Conservation (phyloP, 2,888 invertebrate species). For the Oscheius sp. region DNA sequence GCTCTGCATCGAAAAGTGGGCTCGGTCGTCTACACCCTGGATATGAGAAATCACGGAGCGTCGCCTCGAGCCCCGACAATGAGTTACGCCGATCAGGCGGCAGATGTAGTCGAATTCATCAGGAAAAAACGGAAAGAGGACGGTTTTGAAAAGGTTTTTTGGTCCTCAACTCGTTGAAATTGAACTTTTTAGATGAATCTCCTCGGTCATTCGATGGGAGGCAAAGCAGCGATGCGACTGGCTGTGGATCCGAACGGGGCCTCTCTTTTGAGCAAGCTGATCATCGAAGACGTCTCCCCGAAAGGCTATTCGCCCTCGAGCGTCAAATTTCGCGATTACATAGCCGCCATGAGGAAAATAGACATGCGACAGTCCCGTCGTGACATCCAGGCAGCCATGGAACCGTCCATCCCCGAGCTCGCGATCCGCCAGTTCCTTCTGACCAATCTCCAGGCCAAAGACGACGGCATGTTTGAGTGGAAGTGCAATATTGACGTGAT, state of each 20-base stretch:
- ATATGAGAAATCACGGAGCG: constrained; percentile 94
- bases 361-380: constrained; percentile 51
- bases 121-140: constrained; percentile 38
- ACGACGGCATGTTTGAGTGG: constrained; percentile 50
- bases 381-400: constrained; percentile 55
- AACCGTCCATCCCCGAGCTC: constrained; percentile 77
- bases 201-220: constrained; percentile 64
- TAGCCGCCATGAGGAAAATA: constrained; percentile 59
- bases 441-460: constrained; percentile 82
- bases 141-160: constrained; percentile 41
- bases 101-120: constrained; percentile 80
- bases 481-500: constrained; percentile 83
- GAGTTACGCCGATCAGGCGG: constrained; percentile 82
- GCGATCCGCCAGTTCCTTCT: constrained; percentile 83
- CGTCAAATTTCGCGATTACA: constrained; percentile 54
- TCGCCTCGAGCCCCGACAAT: constrained; percentile 85
- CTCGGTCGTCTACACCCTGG: constrained; percentile 82
- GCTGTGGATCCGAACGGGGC: constrained; percentile 48
- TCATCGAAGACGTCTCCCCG: constrained; percentile 65
- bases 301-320: constrained; percentile 55
- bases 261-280: constrained; percentile 45
- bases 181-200: constrained; percentile 18
- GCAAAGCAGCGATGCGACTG: constrained; percentile 64
- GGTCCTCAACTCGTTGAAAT: neutral
- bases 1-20: constrained; percentile 73